phyloP scores from a whole-genome alignment of 1,140 invertebrate genomes.

The Macrostomum lignano region DNA sequence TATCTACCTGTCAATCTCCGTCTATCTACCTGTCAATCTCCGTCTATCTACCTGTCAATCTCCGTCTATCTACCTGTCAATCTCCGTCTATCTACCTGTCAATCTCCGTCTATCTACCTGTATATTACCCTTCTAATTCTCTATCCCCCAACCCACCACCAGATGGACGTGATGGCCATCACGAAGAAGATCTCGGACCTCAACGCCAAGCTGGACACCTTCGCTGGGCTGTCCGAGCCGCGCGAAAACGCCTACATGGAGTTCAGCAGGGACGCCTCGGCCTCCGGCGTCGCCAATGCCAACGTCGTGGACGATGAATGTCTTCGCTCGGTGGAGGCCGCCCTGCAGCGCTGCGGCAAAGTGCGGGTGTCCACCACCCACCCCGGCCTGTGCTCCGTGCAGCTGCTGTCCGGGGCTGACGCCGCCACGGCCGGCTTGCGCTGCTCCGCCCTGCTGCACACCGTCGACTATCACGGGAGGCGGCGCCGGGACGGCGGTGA shows the following conservation, averaged over 20 bases:
- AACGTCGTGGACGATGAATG: no score
- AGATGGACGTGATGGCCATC: slow-evolving; percentile 62
- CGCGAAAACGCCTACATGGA: slow-evolving; percentile 60
- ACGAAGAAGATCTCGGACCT: slow-evolving; percentile 56
- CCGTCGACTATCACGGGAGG: slow-evolving; percentile 13
- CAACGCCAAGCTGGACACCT: slow-evolving; percentile 53
- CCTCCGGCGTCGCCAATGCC: no score
- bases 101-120: no score
- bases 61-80: no score
- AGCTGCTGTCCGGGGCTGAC: slow-evolving; percentile 1
- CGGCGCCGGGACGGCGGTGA: no score
- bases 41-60: no score
- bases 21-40: no score
- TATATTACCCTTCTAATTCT: slow-evolving; percentile 42
- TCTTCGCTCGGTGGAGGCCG: slow-evolving; percentile 20
- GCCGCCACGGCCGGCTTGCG: not conserved
- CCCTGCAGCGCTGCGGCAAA: slow-evolving; percentile 34
- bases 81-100: no score
- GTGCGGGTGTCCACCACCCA: not conserved
- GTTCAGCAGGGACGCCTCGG: no score
- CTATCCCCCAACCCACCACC: slow-evolving; percentile 24
- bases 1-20: no score
- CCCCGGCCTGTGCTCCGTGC: not conserved
- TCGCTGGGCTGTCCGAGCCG: slow-evolving; percentile 48
- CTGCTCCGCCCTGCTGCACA: not conserved